Evolutionary conservation across 2,113 vertebrate species (phyloP), one percentile per base, ranked within the genome.

Genomic region (Hydrochoerus hydrochaeris): DNA sequence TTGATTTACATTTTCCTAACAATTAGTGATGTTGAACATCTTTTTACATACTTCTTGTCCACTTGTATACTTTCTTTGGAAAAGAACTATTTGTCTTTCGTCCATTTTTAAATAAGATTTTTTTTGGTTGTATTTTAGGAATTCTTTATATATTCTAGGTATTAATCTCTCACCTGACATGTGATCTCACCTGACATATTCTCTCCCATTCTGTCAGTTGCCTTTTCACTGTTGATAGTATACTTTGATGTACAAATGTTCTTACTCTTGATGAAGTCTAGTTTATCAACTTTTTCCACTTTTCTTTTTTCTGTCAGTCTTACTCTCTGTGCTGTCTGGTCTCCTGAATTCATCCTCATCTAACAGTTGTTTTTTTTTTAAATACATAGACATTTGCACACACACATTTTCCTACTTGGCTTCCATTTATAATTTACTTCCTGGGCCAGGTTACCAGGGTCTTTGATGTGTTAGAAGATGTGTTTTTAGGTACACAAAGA

Each of bases 381-480:
- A 32, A 80, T 58, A 86, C 4, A 1, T 41, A 85, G 35, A 87
- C 86, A 17, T 9, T 95, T 78, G 91, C 28, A 88, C 54, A 91
- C 46, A 82, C 57, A 67, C 60, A 65, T 83, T 73, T 96, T 67
- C 19, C 86, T 82, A 24, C 71, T 92, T 3, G 38, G 38, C 41
- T 58, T 87, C n/a, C 22, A 20, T 90, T 96, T 88, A 54, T 88
- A 87, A 90, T 94, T 92, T 90, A 94, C 65, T 80, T 95, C 62
- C 85, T 52, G 20, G 54, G 46, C 62, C 75, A 63, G 89, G 17
- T 60, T 82, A 44, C 77, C 9, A 1, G 41, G 14, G 19, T 52
- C 49, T 93, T 52, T 38, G 2, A 30, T 91, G 1, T 71, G 7
- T 93, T 63, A 73, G 96, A 88, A 93, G 92, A 93, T 87, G 63